These are phyloP conservation scores for Cochlearius cochlearius DNA, from an alignment of 2,113 vertebrate species.

Conservation along the genomic window DNA sequence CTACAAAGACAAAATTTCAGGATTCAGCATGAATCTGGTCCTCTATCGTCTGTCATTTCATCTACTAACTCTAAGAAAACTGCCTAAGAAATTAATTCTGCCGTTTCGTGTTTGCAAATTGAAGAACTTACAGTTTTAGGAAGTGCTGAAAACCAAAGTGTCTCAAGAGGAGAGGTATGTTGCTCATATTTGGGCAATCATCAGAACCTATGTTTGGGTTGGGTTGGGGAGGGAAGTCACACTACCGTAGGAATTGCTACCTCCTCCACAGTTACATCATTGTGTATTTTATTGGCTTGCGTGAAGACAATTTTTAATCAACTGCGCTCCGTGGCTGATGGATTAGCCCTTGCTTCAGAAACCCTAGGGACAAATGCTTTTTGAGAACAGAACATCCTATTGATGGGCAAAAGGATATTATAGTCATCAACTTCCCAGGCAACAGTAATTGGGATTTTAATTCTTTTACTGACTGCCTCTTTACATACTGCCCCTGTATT, in stretches of 20 bases:
- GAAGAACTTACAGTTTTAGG: not conserved
- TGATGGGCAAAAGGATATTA: constrained; percentile 32
- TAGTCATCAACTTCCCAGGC: constrained; percentile 7
- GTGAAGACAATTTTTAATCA: constrained; percentile 8
- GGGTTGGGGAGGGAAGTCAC: not conserved
- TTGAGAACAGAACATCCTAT: constrained; percentile 28
- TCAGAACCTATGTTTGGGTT: not conserved
- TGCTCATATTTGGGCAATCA: not conserved
- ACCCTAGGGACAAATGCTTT: constrained; percentile 24
- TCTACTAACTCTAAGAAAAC: not conserved
- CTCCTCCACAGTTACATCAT: not conserved
- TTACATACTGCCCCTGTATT: not conserved
- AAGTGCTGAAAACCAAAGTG: not conserved
- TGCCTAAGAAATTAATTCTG: not conserved
- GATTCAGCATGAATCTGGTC: not conserved
- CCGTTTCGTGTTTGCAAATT: rapidly evolving
- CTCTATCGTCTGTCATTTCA: not conserved
- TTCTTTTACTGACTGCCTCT: not conserved
- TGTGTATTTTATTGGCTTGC: not conserved
- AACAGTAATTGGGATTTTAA: constrained; percentile 32
- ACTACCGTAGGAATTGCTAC: not conserved
- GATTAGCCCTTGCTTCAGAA: constrained; percentile 18
- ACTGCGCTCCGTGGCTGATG: not conserved
- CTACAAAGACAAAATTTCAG: not conserved
- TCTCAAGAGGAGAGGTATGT: not conserved